Base-by-base conservation (phyloP, 1,140 invertebrate species). In the Pseudomyrmex dendroicus region DNA sequence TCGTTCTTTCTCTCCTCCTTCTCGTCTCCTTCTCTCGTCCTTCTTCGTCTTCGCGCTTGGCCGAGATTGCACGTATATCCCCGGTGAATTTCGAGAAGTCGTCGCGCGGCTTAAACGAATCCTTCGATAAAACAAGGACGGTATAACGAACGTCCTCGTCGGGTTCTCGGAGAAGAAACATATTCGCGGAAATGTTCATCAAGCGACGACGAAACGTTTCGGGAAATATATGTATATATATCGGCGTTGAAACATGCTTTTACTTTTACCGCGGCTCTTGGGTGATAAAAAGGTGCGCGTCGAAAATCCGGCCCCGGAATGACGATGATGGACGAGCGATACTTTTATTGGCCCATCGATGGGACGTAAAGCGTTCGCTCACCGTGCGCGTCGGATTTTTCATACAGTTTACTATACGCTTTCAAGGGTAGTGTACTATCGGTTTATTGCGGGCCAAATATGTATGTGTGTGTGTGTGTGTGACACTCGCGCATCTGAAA, bases 1-100 rank as follows among this genome's bases (percentile, higher is more conserved):
- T 59, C 63, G 17, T 48, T 8, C 46, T 57, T 57, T 59, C 1
- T n/a, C 44, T 15, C 44, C 25, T 13, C 35, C 25, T 25, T 25
- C 4, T 12, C 25, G 52, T 52, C 3, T 35, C 35, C 35, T 7
- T 35, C 35, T 35, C 35, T 35, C 68, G 50, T 61, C 44, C 57
- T 59, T 56, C 78, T 10, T 86, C 85, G 35, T 35, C 35, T 35
- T 82, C 46, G 64, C 54, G 15, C 25, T 50, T 86, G 78, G 73
- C 48, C 84, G 57, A 87, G 84, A 87, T 87, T 87, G 77, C 84
- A 84, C 73, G 84, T 86, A 82, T 44, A 48, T 57, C 48, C 63
- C 4, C 35, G 77, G 35, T 56, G 84, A 83, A 82, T 76, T 76
- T 87, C 85, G 78, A 64, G 22, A 20, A 73, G 62, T 52, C 68